Conservation (phyloP, 1,140 invertebrate genomes). For the Brachystomella parvula region DNA sequence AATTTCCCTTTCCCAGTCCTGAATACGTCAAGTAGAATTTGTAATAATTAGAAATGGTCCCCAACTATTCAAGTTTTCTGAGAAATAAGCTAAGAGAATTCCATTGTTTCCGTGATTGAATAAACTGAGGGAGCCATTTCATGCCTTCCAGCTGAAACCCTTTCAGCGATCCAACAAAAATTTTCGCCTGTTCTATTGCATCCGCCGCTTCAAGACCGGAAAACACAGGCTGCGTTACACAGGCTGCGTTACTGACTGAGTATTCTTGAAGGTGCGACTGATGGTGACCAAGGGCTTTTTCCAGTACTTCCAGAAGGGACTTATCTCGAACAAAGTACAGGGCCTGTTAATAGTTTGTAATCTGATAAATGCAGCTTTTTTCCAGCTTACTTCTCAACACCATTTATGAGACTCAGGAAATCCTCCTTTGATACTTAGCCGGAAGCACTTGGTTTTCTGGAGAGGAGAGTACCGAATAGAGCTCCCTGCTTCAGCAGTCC, state of each 20-base stretch:
- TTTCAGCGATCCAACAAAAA: conserved; percentile 85
- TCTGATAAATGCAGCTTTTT: not conserved
- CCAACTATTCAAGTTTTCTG: conserved; percentile 83
- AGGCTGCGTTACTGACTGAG: no score
- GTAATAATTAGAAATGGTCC: conserved; percentile 95
- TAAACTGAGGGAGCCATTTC: conserved; percentile 93
- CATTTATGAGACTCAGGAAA: conserved; percentile 66
- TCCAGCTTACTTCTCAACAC: conserved; percentile 62
- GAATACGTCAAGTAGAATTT: conserved; percentile 79
- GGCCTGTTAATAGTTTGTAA: not conserved
- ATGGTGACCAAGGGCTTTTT: no score
- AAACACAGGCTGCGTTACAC: conserved; percentile 32
- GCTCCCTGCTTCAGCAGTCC: conserved; percentile 95
- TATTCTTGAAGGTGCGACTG: conserved; percentile 31
- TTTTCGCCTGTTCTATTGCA: conserved; percentile 65
- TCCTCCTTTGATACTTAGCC: conserved; percentile 62
- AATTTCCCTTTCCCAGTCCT: conserved; percentile 98
- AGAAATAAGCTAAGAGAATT: conserved; percentile 85
- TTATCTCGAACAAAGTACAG: not conserved
- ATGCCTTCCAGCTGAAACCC: conserved; percentile 93
- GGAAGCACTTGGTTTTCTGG: conserved; percentile 81
- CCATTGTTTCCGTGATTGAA: conserved; percentile 89
- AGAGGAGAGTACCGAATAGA: no score
- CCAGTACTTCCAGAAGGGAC: not conserved
- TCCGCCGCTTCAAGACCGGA: conserved; percentile 41